Evolutionary conservation across 35 echinoderm and acorn worm genomes (phyloP), one percentile per base, ranked within the genome.

Genomic region (Eucidaris tribuloides): DNA sequence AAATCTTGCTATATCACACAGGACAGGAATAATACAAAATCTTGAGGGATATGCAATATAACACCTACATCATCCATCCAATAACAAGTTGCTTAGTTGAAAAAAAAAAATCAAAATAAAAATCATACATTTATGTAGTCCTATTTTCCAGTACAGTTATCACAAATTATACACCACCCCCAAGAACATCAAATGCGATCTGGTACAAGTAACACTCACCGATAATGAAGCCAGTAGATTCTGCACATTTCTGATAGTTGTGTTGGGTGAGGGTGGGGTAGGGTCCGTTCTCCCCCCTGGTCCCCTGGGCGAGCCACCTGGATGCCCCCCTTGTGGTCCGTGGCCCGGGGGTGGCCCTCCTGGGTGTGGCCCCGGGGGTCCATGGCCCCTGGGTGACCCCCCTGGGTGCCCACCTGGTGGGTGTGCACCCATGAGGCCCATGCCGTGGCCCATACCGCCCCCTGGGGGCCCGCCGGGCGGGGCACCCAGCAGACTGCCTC

Each of bases 181-280:
- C n/a, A n/a, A n/a, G n/a, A 29, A 50, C 25, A 83, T 9, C 1
- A 7, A 19, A 77, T 19, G 54, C 30, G 19, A 6, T 4, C 43
- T 40, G 1, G 23, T 45, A 42, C 1, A 7, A 22, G 30, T 25
- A 61, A 24, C 17, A 54, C 88, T 90, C 57, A 90, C 88, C 56
- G 83, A 85, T 2, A 90, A 85, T 29, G 88, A 84, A 2, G 81
- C 66, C 13, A 90, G 81, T 4, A 90, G 81, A 63, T 90, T 90
- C 49, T 90, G 88, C 39, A 90, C 88, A 79, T 90, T 90, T n/a
- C 41, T 84, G 57, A 90, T 83, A 5, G 88, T 84, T 28, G 88
- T 39, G 46, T 84, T 90, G 20, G 88, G 65, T 43, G 88, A 45
- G 20, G 81, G 81, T 20, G 80, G 68, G 4, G 83, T 82, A n/a